These are phyloP conservation scores for Sebastes reedi DNA, from an alignment of 2,797 vertebrate species.

Conservation along the genomic window DNA sequence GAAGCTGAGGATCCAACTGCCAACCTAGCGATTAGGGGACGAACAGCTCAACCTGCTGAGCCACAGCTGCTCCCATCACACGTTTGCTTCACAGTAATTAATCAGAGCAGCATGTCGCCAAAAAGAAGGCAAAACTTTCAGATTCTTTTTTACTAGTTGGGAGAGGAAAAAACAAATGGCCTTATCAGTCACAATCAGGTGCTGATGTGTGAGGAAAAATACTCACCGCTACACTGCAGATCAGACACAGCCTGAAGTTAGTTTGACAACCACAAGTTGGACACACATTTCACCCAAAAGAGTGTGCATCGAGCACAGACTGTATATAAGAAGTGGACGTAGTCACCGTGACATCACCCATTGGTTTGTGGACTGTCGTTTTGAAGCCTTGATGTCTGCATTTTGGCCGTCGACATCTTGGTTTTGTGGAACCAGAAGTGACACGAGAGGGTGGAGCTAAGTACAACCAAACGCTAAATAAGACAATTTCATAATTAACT, in stretches of 20 bases:
- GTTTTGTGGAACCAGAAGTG: too few species aligned
- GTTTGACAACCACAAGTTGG: neutral
- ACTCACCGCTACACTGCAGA: rapidly evolving
- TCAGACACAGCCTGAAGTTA: too few species aligned
- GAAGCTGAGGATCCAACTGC: neutral
- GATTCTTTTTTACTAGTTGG: neutral
- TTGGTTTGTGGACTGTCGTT: too few species aligned
- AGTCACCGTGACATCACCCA: too few species aligned
- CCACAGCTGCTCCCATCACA: constrained; percentile 5
- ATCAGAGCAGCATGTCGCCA: neutral
- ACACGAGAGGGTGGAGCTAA: too few species aligned
- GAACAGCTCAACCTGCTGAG: constrained; percentile 8
- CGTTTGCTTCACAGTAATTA: neutral
- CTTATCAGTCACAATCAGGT: neutral
- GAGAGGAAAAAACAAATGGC: neutral
- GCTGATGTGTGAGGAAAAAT: neutral
- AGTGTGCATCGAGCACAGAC: neutral
- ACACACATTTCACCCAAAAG: neutral
- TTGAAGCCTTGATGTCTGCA: too few species aligned
- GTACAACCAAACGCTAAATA: too few species aligned
- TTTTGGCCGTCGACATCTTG: too few species aligned
- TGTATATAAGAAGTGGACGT: too few species aligned
- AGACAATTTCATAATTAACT: too few species aligned
- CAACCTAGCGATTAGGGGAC: neutral
- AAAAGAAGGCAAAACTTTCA: neutral